Evolutionary conservation across 2,113 vertebrate genomes (phyloP).

Genomic region (Thymallus thymallus): DNA sequence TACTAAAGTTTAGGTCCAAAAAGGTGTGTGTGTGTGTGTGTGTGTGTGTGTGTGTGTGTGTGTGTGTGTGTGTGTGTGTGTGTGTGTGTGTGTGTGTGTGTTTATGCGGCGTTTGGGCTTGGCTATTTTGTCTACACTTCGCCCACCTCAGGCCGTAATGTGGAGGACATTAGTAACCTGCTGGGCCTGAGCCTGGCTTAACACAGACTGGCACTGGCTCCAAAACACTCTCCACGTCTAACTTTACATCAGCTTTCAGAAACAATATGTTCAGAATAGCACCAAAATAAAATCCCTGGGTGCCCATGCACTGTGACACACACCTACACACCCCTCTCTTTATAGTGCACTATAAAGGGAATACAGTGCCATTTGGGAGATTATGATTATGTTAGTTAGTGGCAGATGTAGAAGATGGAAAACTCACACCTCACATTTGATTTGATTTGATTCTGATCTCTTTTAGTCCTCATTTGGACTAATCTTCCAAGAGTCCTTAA

Average conservation of each 20-base stretch:
- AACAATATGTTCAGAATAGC: constrained; percentile 31
- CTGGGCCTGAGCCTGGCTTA: constrained; percentile 38
- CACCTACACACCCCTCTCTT: too few relatives aligned
- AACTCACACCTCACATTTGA: constrained; percentile 39
- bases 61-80: not conserved
- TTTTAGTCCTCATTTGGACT: too few relatives aligned
- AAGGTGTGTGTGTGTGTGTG: not conserved
- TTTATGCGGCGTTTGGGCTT: not conserved
- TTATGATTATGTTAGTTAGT: constrained; percentile 39
- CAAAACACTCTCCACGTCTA: constrained; percentile 18
- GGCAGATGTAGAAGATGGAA: constrained; percentile 27
- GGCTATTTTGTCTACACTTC: constrained; percentile 57
- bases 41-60: too few relatives aligned
- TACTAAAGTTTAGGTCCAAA: not conserved
- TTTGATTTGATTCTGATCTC: too few relatives aligned
- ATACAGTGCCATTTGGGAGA: constrained; percentile 25
- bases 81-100: constrained; percentile 18
- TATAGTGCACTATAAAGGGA: too few relatives aligned
- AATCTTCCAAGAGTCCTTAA: too few relatives aligned
- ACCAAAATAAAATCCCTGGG: not conserved
- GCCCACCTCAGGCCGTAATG: constrained; percentile 36
- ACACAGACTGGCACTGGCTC: constrained; percentile 15
- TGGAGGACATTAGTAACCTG: constrained; percentile 49
- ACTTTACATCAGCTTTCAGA: constrained; percentile 44
- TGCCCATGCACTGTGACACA: not conserved